Evolutionary conservation across 2,888 invertebrate genomes (phyloP).

Genomic region (Rhimphoctona megacephalus): DNA sequence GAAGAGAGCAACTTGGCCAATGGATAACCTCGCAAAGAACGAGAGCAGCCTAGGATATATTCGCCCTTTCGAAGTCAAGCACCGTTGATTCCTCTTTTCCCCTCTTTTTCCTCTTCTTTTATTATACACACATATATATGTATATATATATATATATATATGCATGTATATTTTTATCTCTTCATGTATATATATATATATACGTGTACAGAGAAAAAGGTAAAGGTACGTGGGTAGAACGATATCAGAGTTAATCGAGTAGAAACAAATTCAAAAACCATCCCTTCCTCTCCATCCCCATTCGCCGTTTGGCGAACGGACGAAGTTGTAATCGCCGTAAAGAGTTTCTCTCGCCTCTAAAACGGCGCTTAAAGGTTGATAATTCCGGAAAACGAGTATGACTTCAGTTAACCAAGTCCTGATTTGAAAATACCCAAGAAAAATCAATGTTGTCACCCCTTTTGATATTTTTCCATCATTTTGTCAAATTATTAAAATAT

Average conservation of each 20-base stretch:
- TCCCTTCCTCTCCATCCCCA: conserved; percentile 23
- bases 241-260: conserved; percentile 78
- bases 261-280: conserved; percentile 81
- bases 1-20: conserved; percentile 59
- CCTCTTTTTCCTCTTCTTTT: not conserved
- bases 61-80: conserved; percentile 41
- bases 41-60: conserved; percentile 35
- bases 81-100: conserved; percentile 10
- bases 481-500: not conserved
- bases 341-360: conserved; percentile 20
- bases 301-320: conserved; percentile 49
- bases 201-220: conserved; percentile 12
- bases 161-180: not conserved
- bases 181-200: not conserved
- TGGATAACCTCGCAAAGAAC: conserved; percentile 58
- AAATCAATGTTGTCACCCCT: not conserved
- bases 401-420: not conserved
- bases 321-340: conserved; percentile 31
- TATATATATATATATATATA: not conserved
- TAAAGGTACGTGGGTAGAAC: conserved; percentile 44
- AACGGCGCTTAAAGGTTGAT: conserved; percentile 18
- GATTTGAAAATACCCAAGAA: not conserved
- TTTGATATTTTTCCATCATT: not conserved
- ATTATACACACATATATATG: not conserved
- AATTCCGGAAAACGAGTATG: conserved; percentile 32